These are phyloP conservation scores for Philypnodon macrostomus DNA, from an alignment of 2,797 vertebrate species.

Conservation along the genomic window DNA sequence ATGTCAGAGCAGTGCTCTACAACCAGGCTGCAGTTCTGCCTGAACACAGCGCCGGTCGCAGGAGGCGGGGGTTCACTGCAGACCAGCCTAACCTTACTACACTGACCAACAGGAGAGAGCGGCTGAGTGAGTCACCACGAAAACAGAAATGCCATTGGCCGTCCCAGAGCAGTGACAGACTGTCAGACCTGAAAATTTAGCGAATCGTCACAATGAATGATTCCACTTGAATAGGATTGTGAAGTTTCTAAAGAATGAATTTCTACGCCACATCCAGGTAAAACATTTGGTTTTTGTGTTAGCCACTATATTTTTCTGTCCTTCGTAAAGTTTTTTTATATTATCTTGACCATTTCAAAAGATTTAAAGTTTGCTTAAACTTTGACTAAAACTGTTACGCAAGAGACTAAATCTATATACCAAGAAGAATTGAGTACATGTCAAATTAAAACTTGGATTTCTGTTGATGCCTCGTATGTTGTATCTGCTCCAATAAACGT, in stretches of 20 bases:
- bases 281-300: no score
- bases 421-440: no score
- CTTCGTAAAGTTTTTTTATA: no score
- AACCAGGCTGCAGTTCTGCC: constrained; percentile 20
- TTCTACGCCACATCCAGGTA: constrained; percentile 21
- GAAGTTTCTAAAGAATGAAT: constrained; percentile 22
- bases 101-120: constrained; percentile 34
- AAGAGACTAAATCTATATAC: no score
- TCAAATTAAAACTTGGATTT: no score
- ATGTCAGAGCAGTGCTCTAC: constrained; percentile 55
- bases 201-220: constrained; percentile 61
- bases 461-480: no score
- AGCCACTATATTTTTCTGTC: no score
- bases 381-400: no score
- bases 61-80: constrained; percentile 27
- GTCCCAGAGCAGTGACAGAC: not conserved
- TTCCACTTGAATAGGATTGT: constrained; percentile 25
- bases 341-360: no score
- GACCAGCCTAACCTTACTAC: constrained; percentile 47
- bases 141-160: constrained; percentile 42
- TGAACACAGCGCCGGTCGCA: constrained; percentile 10
- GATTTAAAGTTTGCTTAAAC: no score
- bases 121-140: constrained; percentile 27
- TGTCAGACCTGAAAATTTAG: constrained; percentile 22
- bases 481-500: no score